Evolutionary conservation across 2,888 invertebrate genomes (phyloP).

Genomic region (Cenopis cana): DNA sequence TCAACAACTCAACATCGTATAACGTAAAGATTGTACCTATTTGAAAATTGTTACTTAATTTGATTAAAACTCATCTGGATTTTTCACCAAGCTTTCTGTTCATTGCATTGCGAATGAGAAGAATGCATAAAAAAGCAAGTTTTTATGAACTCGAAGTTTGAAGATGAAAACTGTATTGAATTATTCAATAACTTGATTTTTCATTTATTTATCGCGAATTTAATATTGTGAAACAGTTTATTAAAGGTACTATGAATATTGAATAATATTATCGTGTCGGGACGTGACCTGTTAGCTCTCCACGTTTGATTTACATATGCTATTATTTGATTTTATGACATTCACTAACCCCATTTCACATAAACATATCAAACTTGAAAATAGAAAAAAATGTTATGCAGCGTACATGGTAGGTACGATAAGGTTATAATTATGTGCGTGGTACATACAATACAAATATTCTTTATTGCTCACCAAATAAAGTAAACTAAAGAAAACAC

Average conservation of each 20-base stretch:
- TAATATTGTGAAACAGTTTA: constrained; percentile 16
- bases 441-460: too few species aligned
- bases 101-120: constrained; percentile 14
- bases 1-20: too few species aligned
- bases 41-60: constrained; percentile 16
- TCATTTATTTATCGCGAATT: neutral
- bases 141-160: constrained; percentile 28
- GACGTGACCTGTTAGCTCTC: neutral
- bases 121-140: constrained; percentile 24
- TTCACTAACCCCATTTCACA: neutral
- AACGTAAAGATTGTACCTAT: neutral
- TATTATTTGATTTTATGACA: neutral
- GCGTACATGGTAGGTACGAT: too few species aligned
- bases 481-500: too few species aligned
- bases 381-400: too few species aligned
- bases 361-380: too few species aligned
- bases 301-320: neutral
- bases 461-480: too few species aligned
- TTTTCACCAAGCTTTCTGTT: constrained; percentile 19
- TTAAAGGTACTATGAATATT: neutral
- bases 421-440: too few species aligned
- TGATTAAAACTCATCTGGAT: constrained; percentile 26
- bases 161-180: constrained; percentile 32
- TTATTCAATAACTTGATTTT: constrained; percentile 23
- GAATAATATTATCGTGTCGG: neutral